Conservation (phyloP, 2,797 vertebrate genomes). For the Alauda arvensis region DNA sequence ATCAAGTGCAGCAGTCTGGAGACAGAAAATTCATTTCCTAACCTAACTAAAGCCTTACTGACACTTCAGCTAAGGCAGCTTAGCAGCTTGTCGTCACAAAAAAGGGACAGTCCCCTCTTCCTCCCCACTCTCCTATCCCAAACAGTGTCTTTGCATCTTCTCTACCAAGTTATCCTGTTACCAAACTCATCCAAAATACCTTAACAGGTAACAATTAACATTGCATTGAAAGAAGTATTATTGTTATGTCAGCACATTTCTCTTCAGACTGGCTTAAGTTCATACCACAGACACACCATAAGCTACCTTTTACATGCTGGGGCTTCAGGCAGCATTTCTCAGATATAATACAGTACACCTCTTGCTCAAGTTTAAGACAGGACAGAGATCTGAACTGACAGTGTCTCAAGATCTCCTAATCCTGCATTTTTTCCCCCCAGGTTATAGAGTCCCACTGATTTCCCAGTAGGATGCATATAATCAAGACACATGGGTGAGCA, state of each 20-base stretch:
- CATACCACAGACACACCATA: background rate
- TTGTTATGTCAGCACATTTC: background rate
- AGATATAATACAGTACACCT: background rate
- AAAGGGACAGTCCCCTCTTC: background rate
- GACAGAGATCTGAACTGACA: background rate
- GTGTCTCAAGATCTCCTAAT: background rate
- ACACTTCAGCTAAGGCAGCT: background rate
- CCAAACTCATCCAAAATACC: background rate
- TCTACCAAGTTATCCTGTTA: background rate
- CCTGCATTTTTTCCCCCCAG: background rate
- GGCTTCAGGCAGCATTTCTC: background rate
- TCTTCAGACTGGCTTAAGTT: background rate
- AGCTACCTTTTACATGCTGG: rapidly evolving
- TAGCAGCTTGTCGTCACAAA: background rate
- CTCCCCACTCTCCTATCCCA: background rate
- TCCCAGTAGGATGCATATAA: background rate
- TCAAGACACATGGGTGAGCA: background rate
- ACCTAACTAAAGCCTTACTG: background rate
- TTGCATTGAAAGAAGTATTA: background rate
- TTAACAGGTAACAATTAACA: background rate
- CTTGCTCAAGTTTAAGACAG: background rate
- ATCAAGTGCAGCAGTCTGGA: background rate
- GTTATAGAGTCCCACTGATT: background rate
- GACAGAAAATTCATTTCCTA: background rate
- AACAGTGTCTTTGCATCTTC: background rate